Base-by-base conservation (phyloP, 2,888 invertebrate species). In the Zaprionus obscuricornis region DNA sequence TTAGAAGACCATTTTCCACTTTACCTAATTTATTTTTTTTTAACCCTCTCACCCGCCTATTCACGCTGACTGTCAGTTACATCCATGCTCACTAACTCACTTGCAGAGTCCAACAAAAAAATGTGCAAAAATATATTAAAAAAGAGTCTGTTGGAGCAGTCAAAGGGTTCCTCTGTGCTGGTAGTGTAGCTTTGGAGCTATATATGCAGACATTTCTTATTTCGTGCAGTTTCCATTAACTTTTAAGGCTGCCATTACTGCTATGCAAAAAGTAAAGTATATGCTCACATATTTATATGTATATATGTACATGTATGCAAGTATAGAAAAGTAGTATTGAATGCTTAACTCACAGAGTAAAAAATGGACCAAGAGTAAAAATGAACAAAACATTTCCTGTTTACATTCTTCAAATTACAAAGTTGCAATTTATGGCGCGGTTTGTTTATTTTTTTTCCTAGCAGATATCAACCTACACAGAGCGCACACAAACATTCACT, bases 371-470 rank as follows among this genome's bases (percentile, higher is more conserved):
- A 69, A 51, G 24, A 34, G 49, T 31, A 42, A 64, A n/a, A 63
- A 50, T 27, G 52, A 71, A 66, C 55, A 69, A 79, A 84, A 84
- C 74, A 74, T 83, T 81, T 81, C 81, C 77, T 81, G 84, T 84
- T 84, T 81, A 83, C 72, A 70, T 76, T 79, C 60, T 63, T 40
- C 60, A 74, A 74, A 76, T 72, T 66, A 64, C 67, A 74, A 63
- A 79, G 71, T 71, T 83, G 76, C 69, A 76, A 81, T 79, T 79
- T 79, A 79, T 83, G 66, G 64, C 65, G 62, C 69, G 66, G 71
- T 69, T 74, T 66, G 74, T 62, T 64, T 64, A 62, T 68, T 73
- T 73, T 66, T 51, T 31, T 31, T 52, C 52, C 26, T 47, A 42
- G 11, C 50, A 40, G 46, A 47, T 11, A 60, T 26, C 47, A 45